These are phyloP conservation scores for Verasper variegatus DNA, from an alignment of 2,113 vertebrate genomes.

Conservation along the genomic window DNA sequence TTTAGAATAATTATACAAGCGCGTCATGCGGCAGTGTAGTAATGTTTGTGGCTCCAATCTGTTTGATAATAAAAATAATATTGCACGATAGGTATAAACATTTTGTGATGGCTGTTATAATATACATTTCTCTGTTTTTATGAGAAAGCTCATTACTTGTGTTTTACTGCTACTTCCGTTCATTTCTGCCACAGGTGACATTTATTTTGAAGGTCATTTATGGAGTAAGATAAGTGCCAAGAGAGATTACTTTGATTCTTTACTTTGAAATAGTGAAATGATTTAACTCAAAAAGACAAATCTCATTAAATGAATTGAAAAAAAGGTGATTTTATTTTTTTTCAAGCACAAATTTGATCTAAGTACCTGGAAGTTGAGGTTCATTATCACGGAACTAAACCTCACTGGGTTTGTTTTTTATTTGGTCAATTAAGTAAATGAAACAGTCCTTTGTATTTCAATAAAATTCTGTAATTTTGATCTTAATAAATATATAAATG, in stretches of 20 bases:
- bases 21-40: conserved; percentile 31
- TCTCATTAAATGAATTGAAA: background rate
- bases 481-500: no score
- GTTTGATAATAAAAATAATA: conserved; percentile 66
- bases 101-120: conserved; percentile 32
- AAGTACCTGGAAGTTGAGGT: background rate
- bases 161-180: conserved; percentile 35
- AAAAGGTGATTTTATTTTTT: no score
- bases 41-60: conserved; percentile 66
- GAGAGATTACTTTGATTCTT: background rate
- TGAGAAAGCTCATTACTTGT: conserved; percentile 43
- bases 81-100: conserved; percentile 23
- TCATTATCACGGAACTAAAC: background rate
- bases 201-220: conserved; percentile 29
- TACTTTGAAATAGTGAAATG: background rate
- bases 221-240: background rate
- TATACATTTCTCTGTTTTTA: conserved; percentile 47
- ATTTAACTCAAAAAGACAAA: background rate
- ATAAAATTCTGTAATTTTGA: no score
- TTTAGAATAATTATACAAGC: conserved; percentile 46
- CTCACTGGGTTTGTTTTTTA: background rate
- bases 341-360: no score
- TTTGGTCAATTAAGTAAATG: no score
- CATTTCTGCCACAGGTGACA: background rate
- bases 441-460: no score